Conservation (phyloP, 2,113 vertebrate species). For the Geococcyx californianus region DNA sequence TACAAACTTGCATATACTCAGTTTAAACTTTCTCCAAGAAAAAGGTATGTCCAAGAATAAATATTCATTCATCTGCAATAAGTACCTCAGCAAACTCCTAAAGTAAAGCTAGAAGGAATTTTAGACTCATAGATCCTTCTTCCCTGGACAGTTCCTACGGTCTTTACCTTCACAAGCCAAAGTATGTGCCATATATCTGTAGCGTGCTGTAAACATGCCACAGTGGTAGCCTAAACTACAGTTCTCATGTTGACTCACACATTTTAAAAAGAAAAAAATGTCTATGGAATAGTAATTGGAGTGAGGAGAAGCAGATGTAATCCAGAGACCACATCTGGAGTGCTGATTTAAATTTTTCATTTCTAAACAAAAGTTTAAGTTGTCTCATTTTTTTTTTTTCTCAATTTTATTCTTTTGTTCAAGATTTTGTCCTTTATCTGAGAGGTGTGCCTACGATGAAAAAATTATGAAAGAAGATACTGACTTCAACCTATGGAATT, state of each 20-base stretch:
- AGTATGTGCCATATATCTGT: not conserved
- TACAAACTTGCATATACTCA: not conserved
- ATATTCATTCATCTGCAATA: not conserved
- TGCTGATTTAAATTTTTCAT: too few relatives aligned
- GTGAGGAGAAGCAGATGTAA: not conserved
- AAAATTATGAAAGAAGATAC: not conserved
- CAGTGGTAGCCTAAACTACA: not conserved
- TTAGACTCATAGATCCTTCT: not conserved
- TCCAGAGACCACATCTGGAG: not conserved
- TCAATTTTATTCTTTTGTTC: not conserved
- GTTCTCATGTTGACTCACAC: not conserved
- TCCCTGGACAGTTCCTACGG: not conserved
- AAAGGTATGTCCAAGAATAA: not conserved
- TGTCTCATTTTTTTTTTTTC: not conserved
- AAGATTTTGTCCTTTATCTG: not conserved
- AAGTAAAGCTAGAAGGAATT: not conserved
- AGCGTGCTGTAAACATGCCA: not conserved
- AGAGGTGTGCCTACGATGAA: not conserved
- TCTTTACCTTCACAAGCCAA: not conserved
- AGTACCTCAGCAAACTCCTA: not conserved
- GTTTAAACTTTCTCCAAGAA: not conserved
- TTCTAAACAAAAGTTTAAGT: not conserved
- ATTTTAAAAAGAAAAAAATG: not conserved
- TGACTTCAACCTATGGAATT: not conserved
- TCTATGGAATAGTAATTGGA: not conserved